Base-by-base conservation (phyloP, 2,888 invertebrate genomes). In the Stegana nigrithorax region DNA sequence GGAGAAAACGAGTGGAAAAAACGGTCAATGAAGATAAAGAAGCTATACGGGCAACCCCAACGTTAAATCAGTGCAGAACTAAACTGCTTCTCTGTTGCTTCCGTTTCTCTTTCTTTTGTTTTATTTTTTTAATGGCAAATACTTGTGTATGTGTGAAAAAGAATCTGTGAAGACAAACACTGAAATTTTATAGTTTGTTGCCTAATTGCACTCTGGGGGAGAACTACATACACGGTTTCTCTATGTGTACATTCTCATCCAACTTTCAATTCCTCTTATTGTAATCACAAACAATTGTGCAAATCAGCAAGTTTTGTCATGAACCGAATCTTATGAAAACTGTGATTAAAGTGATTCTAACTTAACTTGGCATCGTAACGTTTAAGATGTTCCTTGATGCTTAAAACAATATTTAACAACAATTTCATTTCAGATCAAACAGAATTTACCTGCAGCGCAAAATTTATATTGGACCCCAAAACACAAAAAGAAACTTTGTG, bases 181-280 rank as follows among this genome's bases (percentile, higher is more conserved):
- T 78, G 76, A 75, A 83, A 82, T 81, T 82, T 82, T 80, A 81
- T 82, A 83, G 82, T 82, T 82, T 74, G 66, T 67, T 76, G 69
- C 70, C 77, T 76, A 81, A 82, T 82, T 80, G 81, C 73, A 78
- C 81, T 81, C 81, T 69, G 67, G 81, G 81, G 81, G 74, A 72
- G 73, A n/a, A 44, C 32, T 44, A 6, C 17, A 44, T 23, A 25
- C 47, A 10, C 26, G 8, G 59, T 61, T n/a, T n/a, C n/a, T n/a
- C n/a, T n/a, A n/a, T n/a, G n/a, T n/a, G n/a, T n/a, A n/a, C n/a
- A n/a, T n/a, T n/a, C n/a, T n/a, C n/a, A n/a, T n/a, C n/a, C n/a
- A n/a, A n/a, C n/a, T n/a, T n/a, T n/a, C n/a, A n/a, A 56, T 14
- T 25, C 55, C 45, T 64, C 69, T 67, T 68, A 69, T 64, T 64